Percentiles rank a stretch among this genome's conserved stretches.
Conservation (phyloP, 2,113 vertebrate species). For the Centropristis striata region DNA sequence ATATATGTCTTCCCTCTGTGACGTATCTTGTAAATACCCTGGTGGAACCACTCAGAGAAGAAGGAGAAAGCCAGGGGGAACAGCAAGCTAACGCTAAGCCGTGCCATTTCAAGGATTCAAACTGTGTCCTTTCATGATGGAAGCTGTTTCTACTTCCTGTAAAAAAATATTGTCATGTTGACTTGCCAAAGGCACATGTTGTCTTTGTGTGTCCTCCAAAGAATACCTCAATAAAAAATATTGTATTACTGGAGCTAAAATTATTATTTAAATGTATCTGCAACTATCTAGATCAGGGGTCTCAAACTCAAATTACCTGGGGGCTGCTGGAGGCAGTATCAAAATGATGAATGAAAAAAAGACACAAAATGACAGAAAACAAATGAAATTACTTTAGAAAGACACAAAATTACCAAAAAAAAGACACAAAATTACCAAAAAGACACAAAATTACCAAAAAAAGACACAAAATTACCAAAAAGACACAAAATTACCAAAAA, state of each 20-base stretch:
- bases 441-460: too few species aligned
- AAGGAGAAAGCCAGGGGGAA: not conserved
- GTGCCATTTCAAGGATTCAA: slow-evolving; percentile 24
- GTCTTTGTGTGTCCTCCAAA: not conserved
- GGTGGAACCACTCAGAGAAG: not conserved
- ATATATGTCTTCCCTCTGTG: slow-evolving; percentile 7
- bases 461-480: too few species aligned
- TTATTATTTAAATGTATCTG: not conserved
- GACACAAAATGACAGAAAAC: too few species aligned
- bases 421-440: too few species aligned
- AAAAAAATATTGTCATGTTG: not conserved
- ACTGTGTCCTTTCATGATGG: not conserved
- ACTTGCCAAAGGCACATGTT: not conserved
- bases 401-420: too few species aligned
- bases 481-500: too few species aligned
- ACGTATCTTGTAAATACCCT: slow-evolving; percentile 10
- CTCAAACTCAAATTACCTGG: too few species aligned
- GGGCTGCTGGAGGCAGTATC: too few species aligned
- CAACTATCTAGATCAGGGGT: too few species aligned
- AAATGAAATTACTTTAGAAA: too few species aligned
- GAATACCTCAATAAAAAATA: not conserved
- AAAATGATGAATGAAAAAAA: too few species aligned
- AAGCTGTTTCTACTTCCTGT: not conserved
- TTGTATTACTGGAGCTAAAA: not conserved
- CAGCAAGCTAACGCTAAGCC: slow-evolving; percentile 12